Evolutionary conservation across 2,888 invertebrate species (phyloP).

Genomic region (Xestia c-nigrum): DNA sequence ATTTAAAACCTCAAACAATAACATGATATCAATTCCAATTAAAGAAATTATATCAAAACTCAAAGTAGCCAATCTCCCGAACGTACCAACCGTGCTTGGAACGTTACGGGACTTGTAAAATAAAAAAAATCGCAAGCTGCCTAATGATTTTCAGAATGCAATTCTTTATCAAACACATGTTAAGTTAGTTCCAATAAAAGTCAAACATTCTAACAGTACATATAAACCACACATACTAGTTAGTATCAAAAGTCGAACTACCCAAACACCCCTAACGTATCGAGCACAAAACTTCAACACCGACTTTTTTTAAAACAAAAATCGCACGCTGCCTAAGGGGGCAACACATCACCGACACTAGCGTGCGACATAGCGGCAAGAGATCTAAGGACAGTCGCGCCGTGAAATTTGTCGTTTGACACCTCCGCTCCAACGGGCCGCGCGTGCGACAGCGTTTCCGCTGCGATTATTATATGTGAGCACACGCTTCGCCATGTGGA

Average conservation of each 20-base stretch:
- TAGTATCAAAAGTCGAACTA: constrained; percentile 5
- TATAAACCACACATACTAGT: background rate
- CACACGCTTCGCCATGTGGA: constrained; percentile 70
- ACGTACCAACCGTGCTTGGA: too few relatives aligned
- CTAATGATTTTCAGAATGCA: background rate
- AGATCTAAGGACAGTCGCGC: constrained; percentile 76
- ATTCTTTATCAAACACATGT: background rate
- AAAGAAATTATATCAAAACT: background rate
- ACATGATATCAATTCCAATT: background rate
- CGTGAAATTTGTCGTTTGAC: constrained; percentile 85
- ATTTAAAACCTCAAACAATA: background rate
- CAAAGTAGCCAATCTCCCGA: too few relatives aligned
- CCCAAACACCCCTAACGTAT: background rate
- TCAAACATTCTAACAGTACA: background rate
- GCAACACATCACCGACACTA: constrained; percentile 70
- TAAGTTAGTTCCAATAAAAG: background rate
- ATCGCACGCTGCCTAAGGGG: constrained; percentile 66
- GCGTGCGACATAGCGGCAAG: constrained; percentile 73
- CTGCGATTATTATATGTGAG: constrained; percentile 77
- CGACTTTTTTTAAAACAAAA: constrained; percentile 62
- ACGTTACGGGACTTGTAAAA: background rate
- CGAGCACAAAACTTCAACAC: constrained; percentile 19
- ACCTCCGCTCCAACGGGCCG: constrained; percentile 79
- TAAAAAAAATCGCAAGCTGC: background rate
- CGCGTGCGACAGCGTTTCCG: constrained; percentile 76